These are phyloP conservation scores for Karalla daura DNA, from an alignment of 2,797 vertebrate genomes.

Conservation along the genomic window DNA sequence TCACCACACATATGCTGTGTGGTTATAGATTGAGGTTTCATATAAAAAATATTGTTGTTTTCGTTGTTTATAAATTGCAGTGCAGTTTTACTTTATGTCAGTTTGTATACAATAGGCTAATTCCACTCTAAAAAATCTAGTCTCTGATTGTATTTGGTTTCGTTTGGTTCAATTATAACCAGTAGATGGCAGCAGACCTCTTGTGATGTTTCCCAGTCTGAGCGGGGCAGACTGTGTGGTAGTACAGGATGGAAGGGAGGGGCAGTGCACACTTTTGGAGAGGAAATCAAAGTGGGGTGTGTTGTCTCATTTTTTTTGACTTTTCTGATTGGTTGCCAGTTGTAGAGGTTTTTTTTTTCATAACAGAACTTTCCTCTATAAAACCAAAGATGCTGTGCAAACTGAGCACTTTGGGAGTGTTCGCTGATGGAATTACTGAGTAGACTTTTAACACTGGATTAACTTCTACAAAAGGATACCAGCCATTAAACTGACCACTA, in stretches of 20 bases:
- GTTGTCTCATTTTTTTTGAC: neutral
- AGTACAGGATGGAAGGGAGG: slow-evolving; percentile 6
- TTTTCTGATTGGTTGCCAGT: slow-evolving; percentile 76
- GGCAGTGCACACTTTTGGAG: slow-evolving; percentile 7
- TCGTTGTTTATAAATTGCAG: too few species aligned
- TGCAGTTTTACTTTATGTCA: too few species aligned
- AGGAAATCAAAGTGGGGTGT: slow-evolving; percentile 12
- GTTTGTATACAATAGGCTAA: too few species aligned
- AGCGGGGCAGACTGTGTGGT: neutral
- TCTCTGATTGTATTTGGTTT: too few species aligned
- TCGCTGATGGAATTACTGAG: slow-evolving; percentile 48
- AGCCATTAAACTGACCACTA: neutral
- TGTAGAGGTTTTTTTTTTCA: slow-evolving; percentile 35
- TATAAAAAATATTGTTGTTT: too few species aligned
- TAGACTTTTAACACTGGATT: slow-evolving; percentile 56
- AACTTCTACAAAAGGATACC: slow-evolving; percentile 35
- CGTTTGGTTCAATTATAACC: slow-evolving; percentile 3
- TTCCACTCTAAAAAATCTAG: too few species aligned
- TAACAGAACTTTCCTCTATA: slow-evolving; percentile 64
- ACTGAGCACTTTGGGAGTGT: slow-evolving; percentile 32
- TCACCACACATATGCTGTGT: too few species aligned
- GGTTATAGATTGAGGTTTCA: too few species aligned
- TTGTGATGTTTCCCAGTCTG: neutral
- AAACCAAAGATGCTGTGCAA: slow-evolving; percentile 45
- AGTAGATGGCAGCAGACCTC: slow-evolving; percentile 67